phyloP scores from a whole-genome alignment of 2,113 vertebrate genomes.

The Prinia subflava region DNA sequence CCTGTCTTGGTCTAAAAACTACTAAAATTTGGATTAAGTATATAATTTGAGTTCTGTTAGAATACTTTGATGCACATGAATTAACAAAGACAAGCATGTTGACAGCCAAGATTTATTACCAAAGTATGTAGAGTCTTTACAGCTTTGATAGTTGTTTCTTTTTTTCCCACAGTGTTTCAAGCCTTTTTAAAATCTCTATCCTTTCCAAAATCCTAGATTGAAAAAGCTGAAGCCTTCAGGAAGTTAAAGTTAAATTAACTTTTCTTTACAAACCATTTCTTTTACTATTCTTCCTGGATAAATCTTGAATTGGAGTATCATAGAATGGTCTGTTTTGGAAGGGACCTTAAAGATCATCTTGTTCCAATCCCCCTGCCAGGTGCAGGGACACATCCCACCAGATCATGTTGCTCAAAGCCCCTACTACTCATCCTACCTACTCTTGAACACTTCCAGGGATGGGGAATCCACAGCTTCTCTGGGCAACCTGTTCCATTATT shows the following conservation, averaged over 20 bases:
- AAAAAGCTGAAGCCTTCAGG: background rate
- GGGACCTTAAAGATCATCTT: background rate
- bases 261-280: background rate
- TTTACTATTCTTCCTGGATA: background rate
- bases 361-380: background rate
- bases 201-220: background rate
- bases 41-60: background rate
- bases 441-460: background rate
- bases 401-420: background rate
- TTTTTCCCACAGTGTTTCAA: background rate
- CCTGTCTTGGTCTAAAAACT: background rate
- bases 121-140: conserved; percentile 8
- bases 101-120: conserved; percentile 50
- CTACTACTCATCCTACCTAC: too few relatives aligned
- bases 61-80: background rate
- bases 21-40: background rate
- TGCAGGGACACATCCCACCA: background rate
- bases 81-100: background rate
- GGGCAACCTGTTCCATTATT: background rate
- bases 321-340: background rate
- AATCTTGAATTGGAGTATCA: background rate
- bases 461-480: background rate
- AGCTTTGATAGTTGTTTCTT: background rate
- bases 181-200: background rate
- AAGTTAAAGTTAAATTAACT: background rate